Evolutionary conservation across 2,113 vertebrate genomes (phyloP).

Genomic region (Phalacrocorax brasilianus): DNA sequence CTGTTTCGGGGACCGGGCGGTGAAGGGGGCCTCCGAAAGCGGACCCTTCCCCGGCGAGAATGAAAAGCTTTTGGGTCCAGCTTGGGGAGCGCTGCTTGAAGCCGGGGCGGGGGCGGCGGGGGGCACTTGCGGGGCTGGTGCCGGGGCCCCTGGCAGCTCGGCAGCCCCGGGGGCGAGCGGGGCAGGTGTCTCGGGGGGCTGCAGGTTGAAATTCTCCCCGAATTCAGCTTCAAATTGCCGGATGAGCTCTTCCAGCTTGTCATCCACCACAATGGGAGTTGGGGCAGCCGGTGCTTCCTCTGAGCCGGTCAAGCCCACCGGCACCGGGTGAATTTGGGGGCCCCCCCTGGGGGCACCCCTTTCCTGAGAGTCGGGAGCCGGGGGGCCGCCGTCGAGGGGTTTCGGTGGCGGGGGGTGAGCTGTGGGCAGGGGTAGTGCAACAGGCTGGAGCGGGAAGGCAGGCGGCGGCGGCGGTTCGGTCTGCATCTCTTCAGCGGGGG

Average conservation of each 20-base stretch:
- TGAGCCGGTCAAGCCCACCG: not conserved
- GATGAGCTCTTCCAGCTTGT: constrained; percentile 94
- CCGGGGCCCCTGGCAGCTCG: not conserved
- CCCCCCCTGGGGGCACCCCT: constrained; percentile 69
- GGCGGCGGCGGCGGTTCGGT: constrained; percentile 33
- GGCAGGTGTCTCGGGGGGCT: constrained; percentile 39
- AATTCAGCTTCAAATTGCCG: constrained; percentile 96
- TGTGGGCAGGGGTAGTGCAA: constrained; percentile 59
- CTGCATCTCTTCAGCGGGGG: constrained; percentile 55
- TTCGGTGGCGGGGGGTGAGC: constrained; percentile 60
- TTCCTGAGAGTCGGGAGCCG: constrained; percentile 92
- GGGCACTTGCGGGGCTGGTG: constrained; percentile 9
- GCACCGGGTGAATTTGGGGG: constrained; percentile 16
- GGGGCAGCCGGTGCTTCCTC: not conserved
- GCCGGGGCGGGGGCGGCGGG: not conserved
- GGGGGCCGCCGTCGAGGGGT: constrained; percentile 69
- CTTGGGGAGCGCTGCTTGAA: not conserved
- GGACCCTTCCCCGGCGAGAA: not conserved
- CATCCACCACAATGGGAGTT: constrained; percentile 77
- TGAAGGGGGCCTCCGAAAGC: constrained; percentile 59
- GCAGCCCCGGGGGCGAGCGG: constrained; percentile 2
- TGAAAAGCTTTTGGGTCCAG: not conserved
- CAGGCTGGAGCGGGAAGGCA: constrained; percentile 47
- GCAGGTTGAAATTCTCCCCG: constrained; percentile 79
- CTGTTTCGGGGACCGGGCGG: constrained; percentile 81